Percentiles rank a stretch among this genome's conserved stretches.
These are phyloP conservation scores for Hetaerina titia DNA, from an alignment of 2,888 invertebrate species.

Conservation along the genomic window DNA sequence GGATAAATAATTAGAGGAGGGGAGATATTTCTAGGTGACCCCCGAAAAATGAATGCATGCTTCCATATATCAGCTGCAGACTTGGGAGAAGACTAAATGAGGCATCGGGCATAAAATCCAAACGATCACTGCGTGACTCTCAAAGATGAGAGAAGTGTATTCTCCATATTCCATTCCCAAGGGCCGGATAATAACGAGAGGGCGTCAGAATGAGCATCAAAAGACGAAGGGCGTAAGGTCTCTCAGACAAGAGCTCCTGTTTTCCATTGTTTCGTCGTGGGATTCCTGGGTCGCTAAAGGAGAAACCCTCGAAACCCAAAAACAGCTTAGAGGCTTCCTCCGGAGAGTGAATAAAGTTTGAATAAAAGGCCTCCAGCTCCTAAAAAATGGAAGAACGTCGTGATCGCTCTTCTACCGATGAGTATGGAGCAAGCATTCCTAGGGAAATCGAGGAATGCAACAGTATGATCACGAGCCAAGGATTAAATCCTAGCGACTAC, in stretches of 20 bases:
- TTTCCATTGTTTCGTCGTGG: neutral
- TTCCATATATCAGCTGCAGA: neutral
- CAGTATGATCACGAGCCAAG: neutral
- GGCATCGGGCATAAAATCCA: neutral
- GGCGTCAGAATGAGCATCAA: neutral
- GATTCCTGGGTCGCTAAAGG: neutral
- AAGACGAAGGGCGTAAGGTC: neutral
- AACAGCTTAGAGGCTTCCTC: neutral
- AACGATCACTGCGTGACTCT: neutral
- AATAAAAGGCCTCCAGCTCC: neutral
- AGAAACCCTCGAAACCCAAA: neutral
- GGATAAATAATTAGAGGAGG: neutral
- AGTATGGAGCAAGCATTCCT: neutral
- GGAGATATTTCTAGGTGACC: conserved; percentile 1
- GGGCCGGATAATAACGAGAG: neutral
- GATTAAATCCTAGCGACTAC: too few relatives aligned
- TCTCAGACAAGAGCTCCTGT: neutral
- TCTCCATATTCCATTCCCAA: neutral
- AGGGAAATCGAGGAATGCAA: neutral
- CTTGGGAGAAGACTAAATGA: neutral
- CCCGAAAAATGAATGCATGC: neutral
- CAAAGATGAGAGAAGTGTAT: neutral
- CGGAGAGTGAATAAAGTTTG: neutral
- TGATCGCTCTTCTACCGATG: neutral
- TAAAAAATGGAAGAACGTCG: neutral